Evolutionary conservation across 2,797 vertebrate species (phyloP).

Genomic region (Scleropages formosus): DNA sequence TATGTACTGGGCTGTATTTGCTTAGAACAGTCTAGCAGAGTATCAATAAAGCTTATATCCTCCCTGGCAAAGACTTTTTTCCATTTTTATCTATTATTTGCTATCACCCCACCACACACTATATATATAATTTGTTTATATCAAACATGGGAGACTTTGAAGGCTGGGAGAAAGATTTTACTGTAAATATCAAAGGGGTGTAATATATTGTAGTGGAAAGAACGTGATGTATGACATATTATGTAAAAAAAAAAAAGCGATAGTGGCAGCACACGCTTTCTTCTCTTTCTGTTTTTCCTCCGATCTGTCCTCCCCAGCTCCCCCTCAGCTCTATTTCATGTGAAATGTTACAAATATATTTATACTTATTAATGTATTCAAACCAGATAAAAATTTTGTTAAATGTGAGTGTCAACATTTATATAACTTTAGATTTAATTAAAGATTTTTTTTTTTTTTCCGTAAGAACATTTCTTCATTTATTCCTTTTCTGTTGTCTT

Average conservation of each 20-base stretch:
- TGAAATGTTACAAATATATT: neutral
- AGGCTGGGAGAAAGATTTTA: neutral
- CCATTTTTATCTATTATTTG: slow-evolving; percentile 41
- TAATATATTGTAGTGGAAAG: neutral
- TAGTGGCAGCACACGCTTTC: neutral
- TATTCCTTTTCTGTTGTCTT: slow-evolving; percentile 1
- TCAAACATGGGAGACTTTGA: neutral
- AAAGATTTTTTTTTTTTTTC: slow-evolving; percentile 31
- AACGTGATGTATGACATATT: neutral
- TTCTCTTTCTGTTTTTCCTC: neutral
- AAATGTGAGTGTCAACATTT: slow-evolving; percentile 31
- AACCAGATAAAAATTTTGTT: slow-evolving; percentile 26
- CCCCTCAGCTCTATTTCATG: neutral
- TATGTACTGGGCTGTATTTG: slow-evolving; percentile 54
- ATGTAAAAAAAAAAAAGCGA: neutral
- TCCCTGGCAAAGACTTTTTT: neutral
- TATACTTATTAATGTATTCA: neutral
- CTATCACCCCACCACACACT: neutral
- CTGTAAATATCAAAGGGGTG: neutral
- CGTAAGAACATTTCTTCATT: slow-evolving; percentile 17
- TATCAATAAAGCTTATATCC: slow-evolving; percentile 46
- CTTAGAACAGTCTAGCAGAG: slow-evolving; percentile 54
- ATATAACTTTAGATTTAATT: slow-evolving; percentile 13
- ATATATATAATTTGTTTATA: neutral
- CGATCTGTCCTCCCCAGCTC: neutral